Base-by-base conservation (phyloP, 2,888 invertebrate species). In the Agonopterix arenella region DNA sequence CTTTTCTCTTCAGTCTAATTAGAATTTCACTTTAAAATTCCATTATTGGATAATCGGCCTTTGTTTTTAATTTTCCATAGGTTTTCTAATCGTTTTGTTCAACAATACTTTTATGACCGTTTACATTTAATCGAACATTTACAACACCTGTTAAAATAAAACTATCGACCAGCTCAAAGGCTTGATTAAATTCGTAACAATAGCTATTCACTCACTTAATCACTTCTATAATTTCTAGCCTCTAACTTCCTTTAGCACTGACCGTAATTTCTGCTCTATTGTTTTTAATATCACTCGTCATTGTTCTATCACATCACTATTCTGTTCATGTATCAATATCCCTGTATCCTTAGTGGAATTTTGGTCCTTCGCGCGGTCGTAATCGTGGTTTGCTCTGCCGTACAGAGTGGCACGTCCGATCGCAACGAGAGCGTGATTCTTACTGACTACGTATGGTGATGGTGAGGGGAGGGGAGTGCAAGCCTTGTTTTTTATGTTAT, bases 231-330 rank as follows among this genome's bases (percentile, higher is more conserved):
- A 49, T 52, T 51, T 55, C 46, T 51, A 45, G 18, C 16, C 44
- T 38, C 46, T 41, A 40, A 50, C 52, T 55, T 52, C 54, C 55
- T 51, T 52, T 54, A 46, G 44, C 47, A 49, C 49, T 54, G 54
- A 47, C 53, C 53, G 53, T 50, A 52, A 53, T 59, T 48, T 52
- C 53, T 49, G 47, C 54, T 52, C 56, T 53, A 53, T 59, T 62
- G 57, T 59, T 52, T 54, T 52, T 50, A 49, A 49, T 38, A 49
- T 45, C 54, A 55, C 58, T 7, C 28, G 28, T 28, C 58, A 62
- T 60, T 59, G 60, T 62, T 61, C 51, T 51, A 45, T 8, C 11
- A 36, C 48, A 61, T 63, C 56, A 57, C 52, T 54, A 62, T 61
- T 60, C 61, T 44, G 48, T 45, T 18, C 59, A 57, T 54, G 57